These are phyloP conservation scores for Mormyrops attenuatus DNA, from an alignment of 2,797 vertebrate genomes.

Conservation along the genomic window DNA sequence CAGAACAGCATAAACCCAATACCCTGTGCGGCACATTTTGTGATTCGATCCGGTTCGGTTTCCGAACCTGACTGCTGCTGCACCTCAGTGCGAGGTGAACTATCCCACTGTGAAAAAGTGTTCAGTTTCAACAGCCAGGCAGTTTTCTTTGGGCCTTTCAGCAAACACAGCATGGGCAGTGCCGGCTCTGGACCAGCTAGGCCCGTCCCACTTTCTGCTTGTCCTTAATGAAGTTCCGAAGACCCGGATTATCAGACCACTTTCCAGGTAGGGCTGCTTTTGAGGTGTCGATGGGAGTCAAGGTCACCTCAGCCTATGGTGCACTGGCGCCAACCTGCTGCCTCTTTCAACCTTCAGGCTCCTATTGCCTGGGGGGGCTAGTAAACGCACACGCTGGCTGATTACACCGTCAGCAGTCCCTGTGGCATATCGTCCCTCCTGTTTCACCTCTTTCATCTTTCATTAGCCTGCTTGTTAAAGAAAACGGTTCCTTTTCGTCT, in stretches of 20 bases:
- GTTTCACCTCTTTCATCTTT: conserved; percentile 31
- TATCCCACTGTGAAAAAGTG: not conserved
- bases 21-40: not conserved
- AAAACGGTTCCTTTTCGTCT: conserved; percentile 28
- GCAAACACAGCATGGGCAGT: not conserved
- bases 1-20: not conserved
- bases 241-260: not conserved
- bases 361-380: conserved; percentile 33
- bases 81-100: not conserved
- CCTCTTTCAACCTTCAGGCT: conserved; percentile 41
- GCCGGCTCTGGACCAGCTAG: not conserved
- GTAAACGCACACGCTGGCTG: conserved; percentile 36
- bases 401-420: conserved; percentile 2
- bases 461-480: conserved; percentile 47
- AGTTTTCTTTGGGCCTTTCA: not conserved
- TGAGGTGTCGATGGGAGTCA: not conserved
- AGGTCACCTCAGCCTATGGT: conserved; percentile 18
- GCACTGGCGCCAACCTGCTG: conserved; percentile 34
- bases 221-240: conserved; percentile 11
- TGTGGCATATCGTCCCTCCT: conserved; percentile 28
- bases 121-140: not conserved
- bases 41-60: not conserved
- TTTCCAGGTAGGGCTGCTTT: not conserved
- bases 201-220: not conserved
- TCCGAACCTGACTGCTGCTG: not conserved